phyloP scores from a whole-genome alignment of 1,140 invertebrate genomes.

The Lysiphlebus fabarum region DNA sequence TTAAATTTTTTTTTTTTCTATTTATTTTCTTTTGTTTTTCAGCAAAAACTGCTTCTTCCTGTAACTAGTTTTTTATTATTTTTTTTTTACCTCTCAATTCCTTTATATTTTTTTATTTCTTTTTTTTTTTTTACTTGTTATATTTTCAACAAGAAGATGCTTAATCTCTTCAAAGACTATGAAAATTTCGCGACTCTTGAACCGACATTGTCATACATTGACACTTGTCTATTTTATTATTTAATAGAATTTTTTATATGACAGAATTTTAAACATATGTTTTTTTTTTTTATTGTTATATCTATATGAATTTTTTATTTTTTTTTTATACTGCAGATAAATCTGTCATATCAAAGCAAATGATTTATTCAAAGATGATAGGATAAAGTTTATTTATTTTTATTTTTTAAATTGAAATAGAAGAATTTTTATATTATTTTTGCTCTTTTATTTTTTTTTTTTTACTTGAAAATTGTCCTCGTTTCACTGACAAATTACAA shows the following conservation, averaged over 20 bases:
- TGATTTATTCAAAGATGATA: too few relatives aligned
- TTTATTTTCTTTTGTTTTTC: neutral
- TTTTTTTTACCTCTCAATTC: neutral
- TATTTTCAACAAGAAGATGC: too few relatives aligned
- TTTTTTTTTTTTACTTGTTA: too few relatives aligned
- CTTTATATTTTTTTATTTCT: too few relatives aligned
- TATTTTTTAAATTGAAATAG: too few relatives aligned
- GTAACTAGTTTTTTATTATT: neutral
- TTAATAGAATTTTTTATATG: too few relatives aligned
- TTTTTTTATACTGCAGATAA: neutral
- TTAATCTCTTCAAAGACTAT: too few relatives aligned
- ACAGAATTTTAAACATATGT: neutral
- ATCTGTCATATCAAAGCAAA: neutral
- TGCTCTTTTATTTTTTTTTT: neutral
- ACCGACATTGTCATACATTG: too few relatives aligned
- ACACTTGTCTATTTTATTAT: too few relatives aligned
- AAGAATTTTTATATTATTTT: neutral
- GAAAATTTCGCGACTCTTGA: too few relatives aligned
- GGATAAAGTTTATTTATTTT: too few relatives aligned
- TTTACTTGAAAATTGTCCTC: neutral
- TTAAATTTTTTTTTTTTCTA: neutral
- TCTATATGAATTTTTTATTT: neutral
- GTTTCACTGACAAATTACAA: slow-evolving; percentile 13
- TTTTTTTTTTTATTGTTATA: too few relatives aligned
- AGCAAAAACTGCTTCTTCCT: neutral